Evolutionary conservation across 2,888 invertebrate genomes (phyloP), one percentile per base, ranked within the genome.

Genomic region (Drosophila robusta): DNA sequence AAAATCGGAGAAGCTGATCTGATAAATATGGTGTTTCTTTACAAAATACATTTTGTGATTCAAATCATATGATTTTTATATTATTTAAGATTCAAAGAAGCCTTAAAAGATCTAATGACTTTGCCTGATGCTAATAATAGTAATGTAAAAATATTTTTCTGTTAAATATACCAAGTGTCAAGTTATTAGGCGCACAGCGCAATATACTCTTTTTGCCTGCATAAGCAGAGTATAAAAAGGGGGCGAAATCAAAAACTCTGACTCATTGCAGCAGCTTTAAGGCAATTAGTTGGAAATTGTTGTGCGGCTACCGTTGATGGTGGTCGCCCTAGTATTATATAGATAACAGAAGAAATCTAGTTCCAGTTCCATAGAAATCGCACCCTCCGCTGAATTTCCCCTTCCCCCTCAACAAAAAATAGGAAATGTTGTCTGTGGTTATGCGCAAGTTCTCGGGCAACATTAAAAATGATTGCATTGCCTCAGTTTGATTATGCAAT

Each of bases 281-380:
- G 66, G 69, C 89, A 87, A 83, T 88, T 83, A 83, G 89, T 87
- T 72, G 89, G 83, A 83, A 83, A 86, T 77, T 80, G 47, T 73
- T 70, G 79, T 80, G 49, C 54, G 50, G 67, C 77, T 78, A 70
- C 71, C 68, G 61, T 66, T 68, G 66, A 42, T 29, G 70, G 56
- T 69, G 68, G 64, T 82, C 69, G 65, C 12, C 24, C 12, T 22
- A 36, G 45, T 29, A 26, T 16, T 29, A 24, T 22, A 38, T 46
- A 29, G 14, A 11, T 32, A 22, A 9, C 16, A 60, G 26, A 46
- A 16, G 32, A 16, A 34, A 44, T n/a, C 16, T 7, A 39, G 39
- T 11, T 14, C 2, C 44, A 54, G 24, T 54, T 82, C 74, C 65
- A 57, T 26, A 61, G 80, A 88, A 88, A 80, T 88, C 77, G 51